These are phyloP conservation scores for Tachina fera DNA, from an alignment of 2,888 invertebrate species.

Conservation along the genomic window DNA sequence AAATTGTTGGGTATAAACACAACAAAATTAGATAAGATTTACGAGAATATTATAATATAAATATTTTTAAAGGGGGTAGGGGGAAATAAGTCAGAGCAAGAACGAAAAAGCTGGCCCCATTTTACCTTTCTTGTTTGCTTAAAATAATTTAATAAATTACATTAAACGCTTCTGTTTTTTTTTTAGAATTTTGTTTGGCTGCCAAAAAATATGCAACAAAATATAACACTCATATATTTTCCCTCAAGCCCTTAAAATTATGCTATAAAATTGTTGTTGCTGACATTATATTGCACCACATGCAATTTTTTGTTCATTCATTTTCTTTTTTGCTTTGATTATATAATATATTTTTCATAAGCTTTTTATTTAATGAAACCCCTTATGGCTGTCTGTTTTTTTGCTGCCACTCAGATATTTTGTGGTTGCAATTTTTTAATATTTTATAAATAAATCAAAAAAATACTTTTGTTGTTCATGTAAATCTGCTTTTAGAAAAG, in stretches of 20 bases:
- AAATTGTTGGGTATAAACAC: conserved; percentile 36
- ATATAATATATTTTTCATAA: conserved; percentile 36
- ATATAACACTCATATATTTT: conserved; percentile 1
- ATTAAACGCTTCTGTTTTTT: conserved; percentile 3
- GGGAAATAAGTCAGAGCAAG: background rate
- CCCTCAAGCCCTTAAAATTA: conserved; percentile 51
- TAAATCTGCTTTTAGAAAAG: no score
- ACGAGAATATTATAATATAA: background rate
- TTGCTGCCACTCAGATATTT: conserved; percentile 2
- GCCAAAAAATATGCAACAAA: conserved; percentile 50
- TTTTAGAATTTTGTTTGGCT: conserved; percentile 44
- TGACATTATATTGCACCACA: conserved; percentile 8
- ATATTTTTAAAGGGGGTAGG: background rate
- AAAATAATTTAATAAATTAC: conserved; percentile 16
- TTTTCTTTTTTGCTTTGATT: conserved; percentile 24
- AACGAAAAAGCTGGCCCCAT: background rate
- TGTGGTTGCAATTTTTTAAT: conserved; percentile 32
- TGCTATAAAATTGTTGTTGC: conserved; percentile 58
- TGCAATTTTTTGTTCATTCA: conserved; percentile 8
- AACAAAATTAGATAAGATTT: conserved; percentile 8
- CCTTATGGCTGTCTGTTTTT: background rate
- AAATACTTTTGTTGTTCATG: no score
- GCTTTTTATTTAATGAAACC: conserved; percentile 52
- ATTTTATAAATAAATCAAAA: conserved; percentile 31
- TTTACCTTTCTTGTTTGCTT: background rate